These are phyloP conservation scores for Trichomalopsis sarcophagae DNA, from an alignment of 1,140 invertebrate species.

Conservation along the genomic window DNA sequence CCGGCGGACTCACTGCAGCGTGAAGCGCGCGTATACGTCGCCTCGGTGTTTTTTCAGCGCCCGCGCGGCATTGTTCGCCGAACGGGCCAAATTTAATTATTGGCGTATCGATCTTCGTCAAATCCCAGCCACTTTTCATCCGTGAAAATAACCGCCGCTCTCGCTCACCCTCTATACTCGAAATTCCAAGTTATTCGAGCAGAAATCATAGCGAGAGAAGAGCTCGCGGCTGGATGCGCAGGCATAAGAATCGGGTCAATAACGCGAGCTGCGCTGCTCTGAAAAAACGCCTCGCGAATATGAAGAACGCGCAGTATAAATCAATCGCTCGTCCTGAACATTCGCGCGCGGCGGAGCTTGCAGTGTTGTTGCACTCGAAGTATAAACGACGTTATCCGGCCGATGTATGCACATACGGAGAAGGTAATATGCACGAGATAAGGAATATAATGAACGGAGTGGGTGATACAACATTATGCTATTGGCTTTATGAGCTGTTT, in stretches of 20 bases:
- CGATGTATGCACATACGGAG: too few species aligned
- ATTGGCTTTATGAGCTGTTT: neutral
- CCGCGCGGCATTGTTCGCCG: neutral
- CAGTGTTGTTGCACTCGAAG: neutral
- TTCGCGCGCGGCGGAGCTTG: neutral
- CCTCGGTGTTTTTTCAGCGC: too few species aligned
- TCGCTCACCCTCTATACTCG: neutral
- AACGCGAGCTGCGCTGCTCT: neutral
- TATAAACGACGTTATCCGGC: neutral
- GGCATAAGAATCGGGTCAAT: conserved; percentile 12
- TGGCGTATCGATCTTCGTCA: neutral
- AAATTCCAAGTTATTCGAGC: neutral
- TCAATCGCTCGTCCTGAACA: neutral
- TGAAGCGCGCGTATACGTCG: too few species aligned
- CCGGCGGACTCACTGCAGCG: too few species aligned
- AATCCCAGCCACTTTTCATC: neutral
- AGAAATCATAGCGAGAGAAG: neutral
- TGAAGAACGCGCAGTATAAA: neutral
- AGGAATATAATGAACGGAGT: neutral
- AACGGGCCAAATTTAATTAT: neutral
- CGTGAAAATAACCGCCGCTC: neutral
- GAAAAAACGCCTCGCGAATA: neutral
- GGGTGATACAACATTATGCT: neutral
- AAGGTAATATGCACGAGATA: neutral
- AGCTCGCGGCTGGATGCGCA: neutral